Evolutionary conservation across 2,797 vertebrate species (phyloP).

Genomic region (Ateles fusciceps): DNA sequence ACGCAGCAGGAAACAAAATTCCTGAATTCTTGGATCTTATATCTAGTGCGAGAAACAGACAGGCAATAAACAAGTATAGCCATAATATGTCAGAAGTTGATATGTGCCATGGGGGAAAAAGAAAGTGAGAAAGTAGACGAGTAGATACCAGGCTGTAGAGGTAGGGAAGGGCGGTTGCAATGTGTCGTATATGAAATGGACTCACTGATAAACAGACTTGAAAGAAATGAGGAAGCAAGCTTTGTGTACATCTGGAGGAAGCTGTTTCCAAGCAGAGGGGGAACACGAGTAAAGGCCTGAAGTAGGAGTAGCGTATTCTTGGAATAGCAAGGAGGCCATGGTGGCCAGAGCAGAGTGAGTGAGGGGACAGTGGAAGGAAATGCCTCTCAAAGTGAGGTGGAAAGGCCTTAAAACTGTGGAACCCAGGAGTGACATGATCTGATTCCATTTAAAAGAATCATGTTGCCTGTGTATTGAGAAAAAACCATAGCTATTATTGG

Average conservation of each 20-base stretch:
- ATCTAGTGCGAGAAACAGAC: background rate
- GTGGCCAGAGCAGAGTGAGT: background rate
- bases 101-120: background rate
- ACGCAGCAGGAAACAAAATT: background rate
- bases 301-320: background rate
- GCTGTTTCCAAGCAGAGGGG: background rate
- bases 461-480: background rate
- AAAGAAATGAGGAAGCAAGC: background rate
- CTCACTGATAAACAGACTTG: background rate
- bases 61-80: background rate
- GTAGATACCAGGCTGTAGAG: background rate
- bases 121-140: background rate
- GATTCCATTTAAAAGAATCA: background rate
- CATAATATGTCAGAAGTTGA: background rate
- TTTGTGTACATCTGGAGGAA: background rate
- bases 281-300: background rate
- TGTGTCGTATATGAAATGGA: background rate
- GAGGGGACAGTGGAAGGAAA: background rate
- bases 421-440: background rate
- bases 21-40: background rate
- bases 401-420: background rate
- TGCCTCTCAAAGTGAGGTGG: background rate
- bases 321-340: background rate
- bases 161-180: background rate
- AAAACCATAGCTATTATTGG: background rate